Evolutionary conservation across 2,888 invertebrate genomes (phyloP), one percentile per base, ranked within the genome.

Genomic region (Synergus umbraculus): DNA sequence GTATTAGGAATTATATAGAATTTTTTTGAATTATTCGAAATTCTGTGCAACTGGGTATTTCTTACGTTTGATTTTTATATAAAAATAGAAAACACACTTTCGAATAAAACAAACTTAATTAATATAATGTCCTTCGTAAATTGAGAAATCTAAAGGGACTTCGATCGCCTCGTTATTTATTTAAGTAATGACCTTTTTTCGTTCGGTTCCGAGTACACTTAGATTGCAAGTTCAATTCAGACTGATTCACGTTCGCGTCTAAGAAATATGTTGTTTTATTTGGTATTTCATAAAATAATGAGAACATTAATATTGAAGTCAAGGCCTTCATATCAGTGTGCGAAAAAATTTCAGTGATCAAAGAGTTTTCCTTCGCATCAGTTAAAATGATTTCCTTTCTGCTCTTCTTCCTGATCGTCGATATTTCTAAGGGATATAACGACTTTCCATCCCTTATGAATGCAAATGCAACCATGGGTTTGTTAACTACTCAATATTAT

Each of bases 401-500:
- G 43, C 78, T 88, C 41, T 69, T 82, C 29, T 80, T 87, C n/a
- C 81, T 85, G 77, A 76, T 69, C 54, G 63, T 85, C 54, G 78
- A 83, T 67, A 84, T 84, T 54, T 83, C 80, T 18, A 54, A 80
- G 8, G 84, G 86, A 37, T 89, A 88, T 84, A 89, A 96, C 90
- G 95, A 95, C 86, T 96, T 95, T 92, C 96, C 96, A 3, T 96
- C 96, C 0, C 92, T 96, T 83, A 93, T 96, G 2, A 95, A 95
- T 12, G 94, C 95, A 15, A 97, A 97, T 91, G 96, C 95, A 8
- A 95, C 96, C 0, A 93, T 96, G 89, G 96, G 96, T 96, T 92
- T 92, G 92, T 86, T 54, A 5, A 79, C 10, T 7, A 22, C 5
- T 65, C 41, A 29, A 63, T 1, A 43, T 43, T 18, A 22, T 22